These are phyloP conservation scores for Hydrozoanthus gracilis DNA, from an alignment of 92 coral and sea anemone genomes.

Conservation along the genomic window DNA sequence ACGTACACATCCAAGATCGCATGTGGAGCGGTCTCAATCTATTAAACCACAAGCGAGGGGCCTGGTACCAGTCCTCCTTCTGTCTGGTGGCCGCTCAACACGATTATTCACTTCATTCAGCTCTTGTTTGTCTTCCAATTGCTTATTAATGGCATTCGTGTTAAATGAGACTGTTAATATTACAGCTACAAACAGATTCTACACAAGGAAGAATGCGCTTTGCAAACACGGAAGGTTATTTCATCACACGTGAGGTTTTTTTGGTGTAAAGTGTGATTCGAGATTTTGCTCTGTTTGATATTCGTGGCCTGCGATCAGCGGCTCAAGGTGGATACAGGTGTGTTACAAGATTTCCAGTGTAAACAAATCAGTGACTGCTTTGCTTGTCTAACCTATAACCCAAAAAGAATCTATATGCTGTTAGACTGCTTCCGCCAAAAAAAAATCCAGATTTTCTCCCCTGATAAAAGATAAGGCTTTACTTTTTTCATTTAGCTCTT, in stretches of 20 bases:
- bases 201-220: conserved; percentile 21
- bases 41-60: conserved; percentile 5
- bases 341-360: neutral
- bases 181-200: neutral
- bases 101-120: neutral
- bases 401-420: neutral
- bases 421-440: too few relatives aligned
- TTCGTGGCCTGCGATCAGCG: neutral
- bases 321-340: conserved; percentile 16
- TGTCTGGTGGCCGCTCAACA: conserved; percentile 14
- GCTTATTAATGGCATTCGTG: conserved; percentile 9
- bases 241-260: neutral
- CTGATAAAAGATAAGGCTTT: neutral
- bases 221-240: neutral
- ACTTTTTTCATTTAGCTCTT: too few relatives aligned
- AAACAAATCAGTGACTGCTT: neutral
- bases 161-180: conserved; percentile 11
- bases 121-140: neutral
- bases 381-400: too few relatives aligned
- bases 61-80: conserved; percentile 20
- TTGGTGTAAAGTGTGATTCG: neutral
- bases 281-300: neutral
- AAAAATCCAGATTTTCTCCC: neutral
- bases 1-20: neutral
- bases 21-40: neutral